Percentiles rank a stretch among this genome's conserved stretches.
Conservation (phyloP, 2,797 vertebrate genomes). For the Manis javanica region DNA sequence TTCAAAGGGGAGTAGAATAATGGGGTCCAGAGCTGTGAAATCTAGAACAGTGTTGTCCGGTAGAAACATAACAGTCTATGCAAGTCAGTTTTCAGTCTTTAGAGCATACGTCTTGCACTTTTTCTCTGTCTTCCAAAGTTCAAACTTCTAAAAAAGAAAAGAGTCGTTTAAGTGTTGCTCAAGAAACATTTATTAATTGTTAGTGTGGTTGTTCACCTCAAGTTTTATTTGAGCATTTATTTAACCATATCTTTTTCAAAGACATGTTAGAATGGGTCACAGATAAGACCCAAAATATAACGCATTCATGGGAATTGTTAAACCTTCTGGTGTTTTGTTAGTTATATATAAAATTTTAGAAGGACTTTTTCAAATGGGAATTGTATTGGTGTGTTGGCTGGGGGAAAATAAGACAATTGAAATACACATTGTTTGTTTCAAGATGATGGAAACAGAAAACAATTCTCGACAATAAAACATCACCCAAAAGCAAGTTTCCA, state of each 20-base stretch:
- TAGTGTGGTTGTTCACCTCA: not conserved
- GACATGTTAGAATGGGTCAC: not conserved
- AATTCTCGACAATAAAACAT: conserved; percentile 56
- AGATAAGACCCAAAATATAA: not conserved
- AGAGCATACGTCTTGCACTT: not conserved
- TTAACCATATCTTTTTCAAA: not conserved
- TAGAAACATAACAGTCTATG: not conserved
- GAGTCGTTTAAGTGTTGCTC: not conserved
- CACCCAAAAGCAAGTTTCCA: conserved; percentile 27
- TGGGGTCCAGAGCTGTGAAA: no score
- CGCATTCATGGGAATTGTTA: not conserved
- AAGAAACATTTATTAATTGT: not conserved
- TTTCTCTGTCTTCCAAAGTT: not conserved
- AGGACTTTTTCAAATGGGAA: conserved; percentile 45
- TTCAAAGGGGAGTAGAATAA: not conserved
- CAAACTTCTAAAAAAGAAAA: not conserved
- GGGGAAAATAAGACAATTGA: conserved; percentile 18
- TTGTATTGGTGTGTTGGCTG: conserved; percentile 20
- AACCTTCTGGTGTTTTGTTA: not conserved
- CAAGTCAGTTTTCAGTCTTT: not conserved
- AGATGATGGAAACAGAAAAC: conserved; percentile 15
- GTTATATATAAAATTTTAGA: not conserved
- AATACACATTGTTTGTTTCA: conserved; percentile 44
- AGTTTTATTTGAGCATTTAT: not conserved
- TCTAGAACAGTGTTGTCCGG: not conserved